Conservation (phyloP, 2,113 vertebrate genomes). For the Paramisgurnus dabryanus region DNA sequence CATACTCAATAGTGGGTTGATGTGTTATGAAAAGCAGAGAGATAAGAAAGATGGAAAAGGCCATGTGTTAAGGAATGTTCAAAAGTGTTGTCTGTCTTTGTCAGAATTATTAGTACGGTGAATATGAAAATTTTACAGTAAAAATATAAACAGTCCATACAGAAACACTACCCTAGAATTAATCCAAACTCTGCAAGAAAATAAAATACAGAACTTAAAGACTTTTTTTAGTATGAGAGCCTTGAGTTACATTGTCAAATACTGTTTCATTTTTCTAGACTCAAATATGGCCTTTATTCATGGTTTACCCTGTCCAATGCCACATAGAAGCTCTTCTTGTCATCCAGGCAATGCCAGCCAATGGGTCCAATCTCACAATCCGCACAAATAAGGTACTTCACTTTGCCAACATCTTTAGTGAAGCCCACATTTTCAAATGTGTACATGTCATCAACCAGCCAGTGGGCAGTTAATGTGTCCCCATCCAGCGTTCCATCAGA, state of each 20-base stretch:
- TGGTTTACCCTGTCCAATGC: conserved; percentile 91
- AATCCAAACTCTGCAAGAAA: neutral
- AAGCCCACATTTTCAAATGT: conserved; percentile 96
- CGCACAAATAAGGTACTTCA: conserved; percentile 95
- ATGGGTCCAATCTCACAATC: conserved; percentile 98
- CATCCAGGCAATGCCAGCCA: conserved; percentile 94
- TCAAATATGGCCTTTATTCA: conserved; percentile 67
- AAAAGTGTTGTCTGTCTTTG: neutral
- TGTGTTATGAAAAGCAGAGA: neutral
- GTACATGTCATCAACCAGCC: conserved; percentile 94
- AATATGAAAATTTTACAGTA: neutral
- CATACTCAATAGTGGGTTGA: neutral
- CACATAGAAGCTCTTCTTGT: conserved; percentile 91
- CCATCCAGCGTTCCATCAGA: conserved; percentile 74
- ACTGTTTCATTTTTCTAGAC: conserved; percentile 44
- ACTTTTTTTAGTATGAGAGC: neutral
- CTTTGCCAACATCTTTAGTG: conserved; percentile 90
- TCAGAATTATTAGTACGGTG: too few species aligned
- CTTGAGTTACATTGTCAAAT: neutral
- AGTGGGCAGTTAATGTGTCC: conserved; percentile 85
- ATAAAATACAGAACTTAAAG: neutral
- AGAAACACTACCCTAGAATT: neutral
- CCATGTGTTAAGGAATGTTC: conserved; percentile 12
- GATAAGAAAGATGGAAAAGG: conserved; percentile 1
- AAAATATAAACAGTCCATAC: neutral